phyloP scores from a whole-genome alignment of 2,797 vertebrate genomes.

The Myotis pilosus region DNA sequence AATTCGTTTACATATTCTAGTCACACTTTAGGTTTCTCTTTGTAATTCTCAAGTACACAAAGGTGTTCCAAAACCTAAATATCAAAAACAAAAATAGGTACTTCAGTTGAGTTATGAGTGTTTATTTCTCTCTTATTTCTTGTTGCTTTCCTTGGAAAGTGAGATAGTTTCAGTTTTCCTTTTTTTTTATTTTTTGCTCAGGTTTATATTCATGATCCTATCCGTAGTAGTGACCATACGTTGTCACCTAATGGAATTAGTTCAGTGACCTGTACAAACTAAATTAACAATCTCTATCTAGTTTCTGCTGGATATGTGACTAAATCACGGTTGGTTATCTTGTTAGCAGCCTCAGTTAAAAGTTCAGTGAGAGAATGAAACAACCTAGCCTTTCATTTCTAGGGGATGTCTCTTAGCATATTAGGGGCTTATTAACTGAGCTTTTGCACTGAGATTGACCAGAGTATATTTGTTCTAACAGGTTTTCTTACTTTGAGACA shows the following conservation, averaged over 20 bases:
- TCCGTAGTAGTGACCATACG: slow-evolving; percentile 30
- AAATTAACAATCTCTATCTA: slow-evolving; percentile 60
- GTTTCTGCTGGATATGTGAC: slow-evolving; percentile 24
- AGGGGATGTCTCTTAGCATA: not conserved
- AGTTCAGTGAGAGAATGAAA: slow-evolving; percentile 5
- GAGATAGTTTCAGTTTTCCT: not conserved
- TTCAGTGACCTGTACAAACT: slow-evolving; percentile 60
- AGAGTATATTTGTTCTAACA: slow-evolving; percentile 29
- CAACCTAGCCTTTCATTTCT: not conserved
- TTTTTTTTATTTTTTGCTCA: not conserved
- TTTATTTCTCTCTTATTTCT: not conserved
- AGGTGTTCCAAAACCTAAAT: not conserved
- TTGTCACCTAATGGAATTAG: slow-evolving; percentile 51
- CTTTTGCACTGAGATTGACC: not conserved
- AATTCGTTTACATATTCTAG: not conserved
- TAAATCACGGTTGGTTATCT: slow-evolving; percentile 60
- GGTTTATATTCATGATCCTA: not conserved
- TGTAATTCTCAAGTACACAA: not conserved
- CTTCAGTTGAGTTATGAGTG: not conserved
- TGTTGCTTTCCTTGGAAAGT: not conserved
- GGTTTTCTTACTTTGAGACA: slow-evolving; percentile 42
- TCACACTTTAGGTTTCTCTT: not conserved
- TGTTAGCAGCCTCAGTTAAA: slow-evolving; percentile 59
- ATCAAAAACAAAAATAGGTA: not conserved
- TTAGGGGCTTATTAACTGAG: slow-evolving; percentile 41